Evolutionary conservation across 1,140 invertebrate species (phyloP), one percentile per base, ranked within the genome.

Genomic region (Habropoda laboriosa): DNA sequence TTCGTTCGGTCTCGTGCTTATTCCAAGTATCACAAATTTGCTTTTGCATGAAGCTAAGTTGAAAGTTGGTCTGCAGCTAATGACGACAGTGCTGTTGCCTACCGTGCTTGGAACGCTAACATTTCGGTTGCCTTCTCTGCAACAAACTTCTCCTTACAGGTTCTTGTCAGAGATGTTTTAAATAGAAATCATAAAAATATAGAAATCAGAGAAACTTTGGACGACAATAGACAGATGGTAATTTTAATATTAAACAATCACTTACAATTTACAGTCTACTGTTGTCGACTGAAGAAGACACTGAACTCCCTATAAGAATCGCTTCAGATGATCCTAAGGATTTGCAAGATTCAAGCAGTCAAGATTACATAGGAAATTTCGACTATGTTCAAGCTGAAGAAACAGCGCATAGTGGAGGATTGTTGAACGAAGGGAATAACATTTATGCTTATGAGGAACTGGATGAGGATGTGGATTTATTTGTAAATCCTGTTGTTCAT

Each of bases 251-350:
- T n/a, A n/a, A n/a, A n/a, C n/a, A n/a, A n/a, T n/a, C n/a, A 27
- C 27, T 64, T 3, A 18, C 45, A 72, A 72, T 27, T 60, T 40
- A 51, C 40, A 81, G 82, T 24, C 73, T 75, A 7, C 85, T 89
- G 1, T 66, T 92, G 13, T 51, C 87, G 1, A 82, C 60, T 30
- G 88, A 92, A 35, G 89, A 92, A 27, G 87, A 91, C 38, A 88
- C 86, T 27, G 91, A 90, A 81, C 71, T 88, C 38, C 79, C 81
- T 6, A 61, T 80, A 32, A 78, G 64, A 35, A 60, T 77, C 1
- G 60, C 77, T 2, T 12, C 32, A 2, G 32, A 61, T 12, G 4
- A n/a, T 27, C 18, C 75, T 18, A 53, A 83, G 7, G 16, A 73
- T 45, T 55, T 45, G 27, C 24, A 32, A 42, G 6, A 83, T 38